Conservation (phyloP, 1,140 invertebrate genomes). For the Drosophila subpulchrella region DNA sequence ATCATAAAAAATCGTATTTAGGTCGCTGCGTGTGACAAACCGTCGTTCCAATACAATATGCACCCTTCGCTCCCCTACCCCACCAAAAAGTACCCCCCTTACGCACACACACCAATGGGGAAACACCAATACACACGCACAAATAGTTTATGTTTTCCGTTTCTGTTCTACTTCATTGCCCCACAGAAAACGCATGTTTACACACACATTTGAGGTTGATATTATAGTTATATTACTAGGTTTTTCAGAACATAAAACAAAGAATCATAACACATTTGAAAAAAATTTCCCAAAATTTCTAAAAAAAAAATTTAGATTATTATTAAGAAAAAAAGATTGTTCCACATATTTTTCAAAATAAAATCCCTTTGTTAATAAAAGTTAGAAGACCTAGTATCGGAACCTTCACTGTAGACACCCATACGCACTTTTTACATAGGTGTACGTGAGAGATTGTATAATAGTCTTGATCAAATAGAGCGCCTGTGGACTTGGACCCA, state of each 20-base stretch:
- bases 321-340: no score
- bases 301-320: no score
- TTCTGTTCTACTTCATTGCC: conserved; percentile 70
- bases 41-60: conserved; percentile 46
- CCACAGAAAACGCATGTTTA: conserved; percentile 37
- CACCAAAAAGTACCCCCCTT: conserved; percentile 5
- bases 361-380: no score
- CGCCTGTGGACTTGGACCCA: conserved; percentile 35
- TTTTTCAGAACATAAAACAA: not conserved
- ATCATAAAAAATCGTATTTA: conserved; percentile 57
- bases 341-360: no score
- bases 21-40: conserved; percentile 69
- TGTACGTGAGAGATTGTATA: conserved; percentile 40
- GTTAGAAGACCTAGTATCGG: not conserved
- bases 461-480: conserved; percentile 53
- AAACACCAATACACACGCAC: conserved; percentile 9
- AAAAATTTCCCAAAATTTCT: no score
- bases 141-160: conserved; percentile 47
- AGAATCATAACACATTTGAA: no score
- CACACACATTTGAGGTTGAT: conserved; percentile 11
- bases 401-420: conserved; percentile 1
- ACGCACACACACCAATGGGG: not conserved
- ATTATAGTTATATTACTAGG: conserved; percentile 9
- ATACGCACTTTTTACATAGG: conserved; percentile 10
- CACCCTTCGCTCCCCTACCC: not conserved